Percentiles rank a stretch among this genome's conserved stretches.
phyloP scores from a whole-genome alignment of 2,797 vertebrate species.

The Chaenodraco wilsoni region DNA sequence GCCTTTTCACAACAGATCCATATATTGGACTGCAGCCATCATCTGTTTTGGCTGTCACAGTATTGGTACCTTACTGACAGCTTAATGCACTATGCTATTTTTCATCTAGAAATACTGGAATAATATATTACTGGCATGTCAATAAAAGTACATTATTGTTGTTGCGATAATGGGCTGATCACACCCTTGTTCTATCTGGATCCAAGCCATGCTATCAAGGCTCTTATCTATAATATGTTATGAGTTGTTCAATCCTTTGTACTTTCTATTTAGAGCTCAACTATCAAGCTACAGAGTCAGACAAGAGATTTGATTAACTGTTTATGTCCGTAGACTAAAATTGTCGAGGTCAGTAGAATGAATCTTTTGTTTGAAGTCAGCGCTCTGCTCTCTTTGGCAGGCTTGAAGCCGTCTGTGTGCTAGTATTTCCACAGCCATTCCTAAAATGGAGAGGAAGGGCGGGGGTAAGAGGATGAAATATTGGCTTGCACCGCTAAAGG shows the following conservation, averaged over 20 bases:
- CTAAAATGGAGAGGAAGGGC: slow-evolving; percentile 73
- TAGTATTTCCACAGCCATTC: slow-evolving; percentile 76
- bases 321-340: slow-evolving; percentile 68
- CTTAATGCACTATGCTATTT: neutral
- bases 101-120: slow-evolving; percentile 9
- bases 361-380: slow-evolving; percentile 70
- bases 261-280: slow-evolving; percentile 10
- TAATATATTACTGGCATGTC: neutral
- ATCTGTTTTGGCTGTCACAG: neutral
- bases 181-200: neutral
- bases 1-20: slow-evolving; percentile 29
- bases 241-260: slow-evolving; percentile 16
- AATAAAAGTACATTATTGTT: slow-evolving; percentile 20
- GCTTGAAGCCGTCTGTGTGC: slow-evolving; percentile 56
- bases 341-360: slow-evolving; percentile 59
- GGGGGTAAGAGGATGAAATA: slow-evolving; percentile 72
- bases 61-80: slow-evolving; percentile 22
- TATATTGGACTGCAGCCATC: slow-evolving; percentile 18
- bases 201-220: slow-evolving; percentile 14
- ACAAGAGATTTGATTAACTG: slow-evolving; percentile 60
- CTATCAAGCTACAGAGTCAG: slow-evolving; percentile 34
- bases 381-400: slow-evolving; percentile 67
- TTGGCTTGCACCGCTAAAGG: slow-evolving; percentile 65
- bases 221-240: slow-evolving; percentile 15
- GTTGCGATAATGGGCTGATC: neutral